These are phyloP conservation scores for Idris sp. DNA, from an alignment of 1,140 invertebrate species.

Conservation along the genomic window DNA sequence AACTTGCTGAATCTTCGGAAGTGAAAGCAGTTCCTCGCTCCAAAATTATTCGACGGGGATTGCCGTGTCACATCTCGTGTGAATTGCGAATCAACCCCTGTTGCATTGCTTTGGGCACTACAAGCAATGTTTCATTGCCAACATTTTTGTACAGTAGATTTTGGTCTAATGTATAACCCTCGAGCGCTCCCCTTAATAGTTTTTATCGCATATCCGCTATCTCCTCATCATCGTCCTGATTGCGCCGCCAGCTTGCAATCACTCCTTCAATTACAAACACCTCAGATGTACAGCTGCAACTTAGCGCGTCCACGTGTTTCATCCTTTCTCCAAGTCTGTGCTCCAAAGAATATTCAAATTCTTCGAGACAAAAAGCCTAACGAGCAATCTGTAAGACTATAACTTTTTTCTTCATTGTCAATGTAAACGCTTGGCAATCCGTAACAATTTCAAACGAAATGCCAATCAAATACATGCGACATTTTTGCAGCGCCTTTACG, in stretches of 20 bases:
- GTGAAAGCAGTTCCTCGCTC: no score
- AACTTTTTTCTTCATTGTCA: no score
- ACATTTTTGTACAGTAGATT: not conserved
- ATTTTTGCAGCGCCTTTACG: no score
- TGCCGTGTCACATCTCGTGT: not conserved
- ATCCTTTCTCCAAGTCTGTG: not conserved
- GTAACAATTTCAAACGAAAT: no score
- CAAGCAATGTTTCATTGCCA: not conserved
- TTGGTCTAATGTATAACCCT: not conserved
- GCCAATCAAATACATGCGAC: no score
- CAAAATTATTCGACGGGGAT: no score
- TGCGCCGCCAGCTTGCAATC: not conserved
- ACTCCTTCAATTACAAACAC: not conserved
- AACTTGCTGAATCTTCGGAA: no score
- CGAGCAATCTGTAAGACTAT: no score
- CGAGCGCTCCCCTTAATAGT: not conserved
- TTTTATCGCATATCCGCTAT: not conserved
- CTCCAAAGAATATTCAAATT: not conserved
- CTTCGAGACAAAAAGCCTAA: no score
- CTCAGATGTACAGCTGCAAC: not conserved
- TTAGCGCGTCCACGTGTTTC: conserved; percentile 5
- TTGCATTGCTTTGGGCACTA: conserved; percentile 2
- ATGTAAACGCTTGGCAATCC: no score
- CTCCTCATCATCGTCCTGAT: not conserved
- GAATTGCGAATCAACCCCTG: not conserved